Percentiles rank a stretch among this genome's conserved stretches.
Evolutionary conservation across 2,888 invertebrate species (phyloP).

Genomic region (Andrena bucephala): DNA sequence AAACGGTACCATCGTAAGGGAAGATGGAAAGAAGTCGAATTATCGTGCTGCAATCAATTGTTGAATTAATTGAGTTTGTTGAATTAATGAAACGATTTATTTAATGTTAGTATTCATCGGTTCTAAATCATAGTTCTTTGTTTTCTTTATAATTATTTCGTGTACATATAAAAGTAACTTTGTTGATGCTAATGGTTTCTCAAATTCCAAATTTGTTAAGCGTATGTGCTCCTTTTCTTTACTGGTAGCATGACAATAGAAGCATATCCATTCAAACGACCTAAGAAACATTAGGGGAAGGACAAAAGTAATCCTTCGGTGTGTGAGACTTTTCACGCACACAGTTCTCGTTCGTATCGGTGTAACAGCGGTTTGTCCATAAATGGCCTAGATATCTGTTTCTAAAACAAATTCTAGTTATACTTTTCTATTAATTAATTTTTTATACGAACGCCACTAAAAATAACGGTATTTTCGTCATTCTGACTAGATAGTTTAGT

Average conservation of each 20-base stretch:
- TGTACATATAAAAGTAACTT: constrained; percentile 43
- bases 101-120: constrained; percentile 38
- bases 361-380: constrained; percentile 39
- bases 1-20: background rate
- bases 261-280: constrained; percentile 70
- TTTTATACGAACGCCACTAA: constrained; percentile 72
- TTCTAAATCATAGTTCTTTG: constrained; percentile 35
- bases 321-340: constrained; percentile 44
- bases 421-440: constrained; percentile 74
- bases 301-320: constrained; percentile 18
- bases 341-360: constrained; percentile 31
- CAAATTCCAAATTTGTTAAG: constrained; percentile 10
- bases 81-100: constrained; percentile 38
- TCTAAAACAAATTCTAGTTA: constrained; percentile 59
- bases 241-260: constrained; percentile 62
- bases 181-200: constrained; percentile 39
- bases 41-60: constrained; percentile 14
- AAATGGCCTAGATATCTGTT: constrained; percentile 71
- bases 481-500: constrained; percentile 71
- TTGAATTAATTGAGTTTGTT: constrained; percentile 34
- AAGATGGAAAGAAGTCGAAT: constrained; percentile 32
- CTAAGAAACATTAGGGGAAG: constrained; percentile 62
- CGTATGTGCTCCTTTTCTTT: constrained; percentile 13
- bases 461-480: constrained; percentile 76
- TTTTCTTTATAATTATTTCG: constrained; percentile 14